Evolutionary conservation across 2,797 vertebrate species (phyloP), one percentile per base, ranked within the genome.

Genomic region (Sus cebifrons): DNA sequence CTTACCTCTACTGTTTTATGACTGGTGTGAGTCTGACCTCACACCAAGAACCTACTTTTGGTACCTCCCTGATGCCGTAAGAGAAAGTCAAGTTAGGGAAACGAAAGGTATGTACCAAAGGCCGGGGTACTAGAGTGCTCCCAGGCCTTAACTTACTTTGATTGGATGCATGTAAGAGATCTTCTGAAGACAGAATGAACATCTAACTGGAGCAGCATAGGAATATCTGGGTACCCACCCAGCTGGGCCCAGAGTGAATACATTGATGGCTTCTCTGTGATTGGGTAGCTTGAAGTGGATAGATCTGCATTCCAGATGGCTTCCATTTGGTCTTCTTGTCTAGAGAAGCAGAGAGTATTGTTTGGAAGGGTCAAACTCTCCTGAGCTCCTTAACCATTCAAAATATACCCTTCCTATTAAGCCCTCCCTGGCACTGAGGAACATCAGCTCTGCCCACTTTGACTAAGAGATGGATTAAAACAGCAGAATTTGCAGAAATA

Each of bases 201-300:
- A n/a, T 98, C 98, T 74, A 98, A 88, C 94, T 98, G 97, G 71
- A 98, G 96, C 70, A 98, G 78, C 84, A 92, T 94, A 82, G 98
- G 98, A 87, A 98, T 96, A 83, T 97, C 98, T 94, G 98, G 98
- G 74, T 97, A 98, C 5, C 98, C 97, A 44, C 91, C 97, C 75
- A 98, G 54, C 94, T 98, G 93, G 23, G 97, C 96, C 98, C 97
- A 98, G 49, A 97, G 78, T 2, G 91, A 84, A n/a, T 77, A 58
- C 49, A 97, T 58, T 18, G 98, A 74, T 36, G 71, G 94, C 94
- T 98, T 98, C 79, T 98, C 96, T 74, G 79, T 81, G 77, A 98
- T 91, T 58, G 98, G 98, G 44, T 97, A 96, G 92, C 98, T 98
- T 40, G 97, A 94, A 77, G 95, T 95, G 1, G 97, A 98, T 78